Evolutionary conservation across 2,797 vertebrate genomes (phyloP).

Genomic region (Hemibagrus guttatus): DNA sequence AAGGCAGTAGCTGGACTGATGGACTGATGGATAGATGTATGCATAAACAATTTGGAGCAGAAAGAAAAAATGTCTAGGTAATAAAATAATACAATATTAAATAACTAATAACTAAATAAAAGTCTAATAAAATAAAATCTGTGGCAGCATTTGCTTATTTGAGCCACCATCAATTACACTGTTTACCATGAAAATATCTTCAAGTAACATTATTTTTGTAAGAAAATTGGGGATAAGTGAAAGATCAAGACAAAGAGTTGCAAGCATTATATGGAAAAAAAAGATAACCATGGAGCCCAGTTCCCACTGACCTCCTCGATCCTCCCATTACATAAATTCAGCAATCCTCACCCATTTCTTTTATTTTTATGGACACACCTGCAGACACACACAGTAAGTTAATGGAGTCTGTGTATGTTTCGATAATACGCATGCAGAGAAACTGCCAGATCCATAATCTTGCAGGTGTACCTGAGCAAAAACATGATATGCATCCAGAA

Average conservation of each 20-base stretch:
- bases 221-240: not conserved
- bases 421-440: not conserved
- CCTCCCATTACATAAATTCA: not conserved
- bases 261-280: not conserved
- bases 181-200: not conserved
- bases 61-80: not conserved
- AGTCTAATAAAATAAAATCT: not conserved
- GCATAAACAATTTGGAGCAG: not conserved
- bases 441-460: slow-evolving; percentile 9
- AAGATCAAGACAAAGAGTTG: not conserved
- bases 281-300: not conserved
- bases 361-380: slow-evolving; percentile 10
- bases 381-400: slow-evolving; percentile 3
- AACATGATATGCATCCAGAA: slow-evolving; percentile 24
- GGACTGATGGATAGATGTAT: too few relatives aligned
- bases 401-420: not conserved
- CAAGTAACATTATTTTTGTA: not conserved
- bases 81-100: not conserved
- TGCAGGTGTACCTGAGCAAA: slow-evolving; percentile 1
- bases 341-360: not conserved
- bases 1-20: not conserved
- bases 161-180: not conserved
- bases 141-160: not conserved
- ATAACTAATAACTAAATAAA: not conserved
- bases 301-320: not conserved